Conservation (phyloP, 1,140 invertebrate species). For the Lepidurus couesii region DNA sequence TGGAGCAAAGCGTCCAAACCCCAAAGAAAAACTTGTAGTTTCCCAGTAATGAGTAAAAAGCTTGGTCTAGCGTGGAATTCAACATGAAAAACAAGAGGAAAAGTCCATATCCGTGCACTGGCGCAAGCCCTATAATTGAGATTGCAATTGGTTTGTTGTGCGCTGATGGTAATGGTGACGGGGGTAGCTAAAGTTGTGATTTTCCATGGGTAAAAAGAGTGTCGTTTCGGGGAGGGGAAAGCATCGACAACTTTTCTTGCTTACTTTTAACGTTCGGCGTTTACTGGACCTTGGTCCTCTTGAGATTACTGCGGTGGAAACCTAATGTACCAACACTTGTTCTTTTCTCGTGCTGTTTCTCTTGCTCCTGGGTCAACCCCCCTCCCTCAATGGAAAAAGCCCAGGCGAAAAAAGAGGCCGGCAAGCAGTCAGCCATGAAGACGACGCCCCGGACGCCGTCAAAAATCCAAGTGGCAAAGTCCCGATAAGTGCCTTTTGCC, state of each 20-base stretch:
- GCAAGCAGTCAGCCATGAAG: slow-evolving; percentile 20
- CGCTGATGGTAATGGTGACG: background rate
- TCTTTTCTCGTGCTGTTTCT: background rate
- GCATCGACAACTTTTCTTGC: background rate
- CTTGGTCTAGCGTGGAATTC: too few species aligned
- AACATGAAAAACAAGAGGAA: background rate
- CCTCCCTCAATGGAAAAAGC: background rate
- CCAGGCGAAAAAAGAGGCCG: background rate
- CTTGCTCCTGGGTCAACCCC: background rate
- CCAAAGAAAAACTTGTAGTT: too few species aligned
- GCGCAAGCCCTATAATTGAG: background rate
- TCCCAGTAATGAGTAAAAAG: too few species aligned
- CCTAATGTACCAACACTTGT: slow-evolving; percentile 18
- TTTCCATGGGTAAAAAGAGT: background rate
- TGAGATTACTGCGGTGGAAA: slow-evolving; percentile 16
- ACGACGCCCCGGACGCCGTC: slow-evolving; percentile 19
- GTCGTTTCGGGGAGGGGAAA: too few species aligned
- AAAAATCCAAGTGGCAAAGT: slow-evolving; percentile 15
- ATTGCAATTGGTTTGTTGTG: background rate
- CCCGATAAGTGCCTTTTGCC: slow-evolving; percentile 2
- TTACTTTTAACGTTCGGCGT: background rate
- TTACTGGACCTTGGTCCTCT: slow-evolving; percentile 21
- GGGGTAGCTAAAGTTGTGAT: background rate
- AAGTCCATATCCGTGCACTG: background rate
- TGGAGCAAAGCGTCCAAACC: too few species aligned